A percentile compares a stretch with the other conserved stretches of the same genome.
Evolutionary conservation across 2,113 vertebrate species (phyloP).

Genomic region (Hemiprocne comata): DNA sequence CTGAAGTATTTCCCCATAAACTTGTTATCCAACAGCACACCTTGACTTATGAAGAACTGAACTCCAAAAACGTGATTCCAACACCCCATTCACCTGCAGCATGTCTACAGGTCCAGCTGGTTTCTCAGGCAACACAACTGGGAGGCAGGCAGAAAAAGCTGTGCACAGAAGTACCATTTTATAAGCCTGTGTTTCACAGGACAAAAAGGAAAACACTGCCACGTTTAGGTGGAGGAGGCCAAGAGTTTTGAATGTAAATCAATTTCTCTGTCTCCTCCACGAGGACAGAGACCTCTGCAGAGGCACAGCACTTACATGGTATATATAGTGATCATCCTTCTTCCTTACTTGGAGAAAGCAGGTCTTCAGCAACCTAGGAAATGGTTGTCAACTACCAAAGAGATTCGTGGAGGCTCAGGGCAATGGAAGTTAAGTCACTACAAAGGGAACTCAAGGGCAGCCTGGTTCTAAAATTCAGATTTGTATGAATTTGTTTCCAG

Average conservation of each 20-base stretch:
- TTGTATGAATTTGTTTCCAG: not conserved
- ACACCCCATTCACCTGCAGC: not conserved
- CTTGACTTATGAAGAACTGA: not conserved
- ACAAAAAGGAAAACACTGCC: not conserved
- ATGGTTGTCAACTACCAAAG: not conserved
- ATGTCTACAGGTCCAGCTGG: not conserved
- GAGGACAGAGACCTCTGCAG: not conserved
- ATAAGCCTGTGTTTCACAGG: not conserved
- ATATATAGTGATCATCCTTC: not conserved
- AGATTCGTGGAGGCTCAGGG: not conserved
- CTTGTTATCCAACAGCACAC: not conserved
- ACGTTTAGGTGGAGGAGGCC: not conserved
- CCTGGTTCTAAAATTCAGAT: not conserved
- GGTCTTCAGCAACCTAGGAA: not conserved
- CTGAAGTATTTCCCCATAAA: not conserved
- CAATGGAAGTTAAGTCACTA: not conserved
- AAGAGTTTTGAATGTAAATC: not conserved
- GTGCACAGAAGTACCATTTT: accelerated
- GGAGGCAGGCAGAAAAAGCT: not conserved
- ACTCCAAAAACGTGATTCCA: not conserved
- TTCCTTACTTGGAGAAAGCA: not conserved
- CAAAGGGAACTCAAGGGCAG: not conserved
- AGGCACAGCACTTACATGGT: accelerated
- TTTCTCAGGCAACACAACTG: not conserved
- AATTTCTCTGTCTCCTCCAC: not conserved